phyloP scores from a whole-genome alignment of 2,797 vertebrate species.

The Argyrosomus regius region DNA sequence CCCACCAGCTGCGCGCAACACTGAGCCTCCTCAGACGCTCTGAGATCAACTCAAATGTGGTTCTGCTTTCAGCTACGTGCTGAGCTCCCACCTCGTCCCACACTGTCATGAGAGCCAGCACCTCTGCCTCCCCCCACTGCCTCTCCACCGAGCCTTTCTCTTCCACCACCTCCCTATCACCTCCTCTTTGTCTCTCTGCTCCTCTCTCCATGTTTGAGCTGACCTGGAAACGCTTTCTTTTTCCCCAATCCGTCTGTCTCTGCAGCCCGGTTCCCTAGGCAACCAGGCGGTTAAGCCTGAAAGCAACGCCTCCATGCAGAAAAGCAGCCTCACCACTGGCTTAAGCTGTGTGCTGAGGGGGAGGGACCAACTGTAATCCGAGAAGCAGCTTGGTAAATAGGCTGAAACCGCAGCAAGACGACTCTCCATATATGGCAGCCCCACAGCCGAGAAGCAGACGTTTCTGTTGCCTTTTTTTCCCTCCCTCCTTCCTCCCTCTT shows the following conservation, averaged over 20 bases:
- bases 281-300: slow-evolving; percentile 95
- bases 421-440: slow-evolving; percentile 75
- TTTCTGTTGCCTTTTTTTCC: slow-evolving; percentile 1
- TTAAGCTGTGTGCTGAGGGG: slow-evolving; percentile 91
- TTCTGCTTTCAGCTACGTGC: slow-evolving; percentile 89
- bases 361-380: slow-evolving; percentile 89
- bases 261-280: slow-evolving; percentile 95
- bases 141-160: slow-evolving; percentile 68
- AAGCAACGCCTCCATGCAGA: slow-evolving; percentile 87
- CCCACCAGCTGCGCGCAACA: slow-evolving; percentile 91
- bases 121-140: slow-evolving; percentile 91
- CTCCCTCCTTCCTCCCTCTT: background rate
- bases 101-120: slow-evolving; percentile 90
- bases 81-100: slow-evolving; percentile 91
- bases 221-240: slow-evolving; percentile 95
- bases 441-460: slow-evolving; percentile 26
- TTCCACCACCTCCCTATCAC: slow-evolving; percentile 82
- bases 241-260: slow-evolving; percentile 87
- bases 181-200: slow-evolving; percentile 91
- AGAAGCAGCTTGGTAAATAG: slow-evolving; percentile 92
- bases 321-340: slow-evolving; percentile 95
- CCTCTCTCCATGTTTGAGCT: slow-evolving; percentile 95
- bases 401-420: slow-evolving; percentile 82
- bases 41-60: slow-evolving; percentile 92
- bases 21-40: slow-evolving; percentile 91